phyloP scores from a whole-genome alignment of 2,888 invertebrate genomes.

The Noctua comes region DNA sequence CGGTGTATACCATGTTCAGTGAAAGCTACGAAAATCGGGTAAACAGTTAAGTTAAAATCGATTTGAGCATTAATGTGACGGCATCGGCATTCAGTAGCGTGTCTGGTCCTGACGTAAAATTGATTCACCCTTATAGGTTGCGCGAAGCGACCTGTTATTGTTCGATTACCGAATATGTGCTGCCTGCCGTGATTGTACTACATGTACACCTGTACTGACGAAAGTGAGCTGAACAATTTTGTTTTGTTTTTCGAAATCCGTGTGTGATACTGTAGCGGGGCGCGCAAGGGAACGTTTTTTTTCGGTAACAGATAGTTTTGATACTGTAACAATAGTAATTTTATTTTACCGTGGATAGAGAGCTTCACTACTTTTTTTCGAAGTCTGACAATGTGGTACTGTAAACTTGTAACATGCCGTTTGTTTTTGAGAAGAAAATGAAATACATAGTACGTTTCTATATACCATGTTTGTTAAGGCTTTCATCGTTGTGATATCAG shows the following conservation, averaged over 20 bases:
- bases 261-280: background rate
- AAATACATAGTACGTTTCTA: background rate
- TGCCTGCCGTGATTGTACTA: slow-evolving; percentile 16
- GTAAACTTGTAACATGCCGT: background rate
- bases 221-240: background rate
- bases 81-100: slow-evolving; percentile 55
- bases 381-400: background rate
- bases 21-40: slow-evolving; percentile 35
- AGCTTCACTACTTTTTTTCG: background rate
- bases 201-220: background rate
- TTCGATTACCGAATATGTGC: slow-evolving; percentile 43
- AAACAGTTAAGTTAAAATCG: slow-evolving; percentile 46
- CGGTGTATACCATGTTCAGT: background rate
- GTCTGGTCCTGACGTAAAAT: slow-evolving; percentile 56
- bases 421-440: background rate
- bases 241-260: background rate
- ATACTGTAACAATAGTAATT: background rate
- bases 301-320: too few relatives aligned
- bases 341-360: background rate
- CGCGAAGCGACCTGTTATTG: slow-evolving; percentile 29
- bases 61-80: slow-evolving; percentile 48
- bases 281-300: background rate
- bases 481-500: background rate
- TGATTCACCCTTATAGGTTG: slow-evolving; percentile 61
- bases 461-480: background rate